Evolutionary conservation across 2,888 invertebrate species (phyloP).

Genomic region (Therioaphis trifolii): DNA sequence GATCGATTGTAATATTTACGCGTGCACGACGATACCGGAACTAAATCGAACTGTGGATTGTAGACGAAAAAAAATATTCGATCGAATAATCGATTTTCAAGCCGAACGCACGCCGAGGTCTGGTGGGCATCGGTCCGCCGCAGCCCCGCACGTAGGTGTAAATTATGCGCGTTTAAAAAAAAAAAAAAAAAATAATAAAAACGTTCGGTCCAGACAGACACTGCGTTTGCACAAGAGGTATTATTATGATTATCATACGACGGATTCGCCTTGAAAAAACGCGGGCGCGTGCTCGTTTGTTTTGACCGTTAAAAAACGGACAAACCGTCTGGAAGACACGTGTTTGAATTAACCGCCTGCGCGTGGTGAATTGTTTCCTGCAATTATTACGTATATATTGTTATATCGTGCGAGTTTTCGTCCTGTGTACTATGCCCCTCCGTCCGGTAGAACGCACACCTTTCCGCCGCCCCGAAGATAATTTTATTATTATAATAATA

Average conservation of each 20-base stretch:
- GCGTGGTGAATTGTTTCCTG: slow-evolving; percentile 43
- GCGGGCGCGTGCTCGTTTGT: too few relatives aligned
- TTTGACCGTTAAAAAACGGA: slow-evolving; percentile 58
- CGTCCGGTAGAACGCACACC: neutral
- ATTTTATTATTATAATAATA: too few relatives aligned
- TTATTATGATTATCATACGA: neutral
- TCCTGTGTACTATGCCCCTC: neutral
- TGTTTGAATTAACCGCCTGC: slow-evolving; percentile 32
- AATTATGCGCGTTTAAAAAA: neutral
- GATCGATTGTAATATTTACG: too few relatives aligned
- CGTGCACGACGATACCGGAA: too few relatives aligned
- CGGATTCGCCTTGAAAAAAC: slow-evolving; percentile 26
- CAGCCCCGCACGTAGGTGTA: too few relatives aligned
- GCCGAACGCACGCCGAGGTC: slow-evolving; percentile 32
- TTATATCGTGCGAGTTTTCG: neutral
- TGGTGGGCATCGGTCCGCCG: neutral
- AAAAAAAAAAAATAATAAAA: too few relatives aligned
- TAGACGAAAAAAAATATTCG: neutral
- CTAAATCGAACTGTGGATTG: neutral
- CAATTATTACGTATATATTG: slow-evolving; percentile 13
- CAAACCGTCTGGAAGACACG: slow-evolving; percentile 26
- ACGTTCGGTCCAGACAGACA: too few relatives aligned
- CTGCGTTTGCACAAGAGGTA: too few relatives aligned
- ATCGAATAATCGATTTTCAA: neutral
- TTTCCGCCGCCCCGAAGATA: too few relatives aligned